Evolutionary conservation across 2,797 vertebrate genomes (phyloP), one percentile per base, ranked within the genome.

Genomic region (Syncerus caffer): DNA sequence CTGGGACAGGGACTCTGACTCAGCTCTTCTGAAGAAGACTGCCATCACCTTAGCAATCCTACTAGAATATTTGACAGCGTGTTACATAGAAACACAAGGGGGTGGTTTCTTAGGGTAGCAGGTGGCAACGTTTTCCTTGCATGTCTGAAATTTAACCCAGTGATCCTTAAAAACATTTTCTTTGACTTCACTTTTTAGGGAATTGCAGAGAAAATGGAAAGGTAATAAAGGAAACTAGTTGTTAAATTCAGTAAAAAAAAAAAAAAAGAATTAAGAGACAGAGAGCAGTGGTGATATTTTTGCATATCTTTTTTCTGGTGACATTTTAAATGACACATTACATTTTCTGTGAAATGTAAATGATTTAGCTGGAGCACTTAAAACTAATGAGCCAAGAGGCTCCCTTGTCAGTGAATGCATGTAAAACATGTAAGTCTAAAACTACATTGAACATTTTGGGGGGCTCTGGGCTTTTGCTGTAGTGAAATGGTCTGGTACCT

Each of bases 181-280:
- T n/a, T 89, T 78, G 21, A 50, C 12, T 87, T 57, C n/a, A 17
- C 71, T 80, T 90, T 89, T 45, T 25, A 79, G 7, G 45, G 9
- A 74, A 62, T 51, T 90, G 27, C 38, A 94, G 45, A 93, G 83
- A 90, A 90, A 96, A 85, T 79, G 23, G 29, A 85, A 92, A 92
- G 34, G 14, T 45, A 74, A 29, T 84, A 29, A 71, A 95, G 47
- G 9, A 96, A 90, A 89, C 27, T 7, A 45, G 74, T 34, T 80
- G 31, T 96, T 53, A 34, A 53, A 62, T 67, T 91, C n/a, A 31
- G 55, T 90, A 64, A 92, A 76, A 74, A 51, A 51, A 71, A 67
- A 19, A 23, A 94, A 91, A 64, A 64, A 51, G 38, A 96, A 80
- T 86, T 79, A 96, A 85, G 90, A 85, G 76, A 34, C 34, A 34